A percentile compares a stretch with the other conserved stretches of the same genome.
Conservation (phyloP, 2,113 vertebrate genomes). For the Clarias magur region DNA sequence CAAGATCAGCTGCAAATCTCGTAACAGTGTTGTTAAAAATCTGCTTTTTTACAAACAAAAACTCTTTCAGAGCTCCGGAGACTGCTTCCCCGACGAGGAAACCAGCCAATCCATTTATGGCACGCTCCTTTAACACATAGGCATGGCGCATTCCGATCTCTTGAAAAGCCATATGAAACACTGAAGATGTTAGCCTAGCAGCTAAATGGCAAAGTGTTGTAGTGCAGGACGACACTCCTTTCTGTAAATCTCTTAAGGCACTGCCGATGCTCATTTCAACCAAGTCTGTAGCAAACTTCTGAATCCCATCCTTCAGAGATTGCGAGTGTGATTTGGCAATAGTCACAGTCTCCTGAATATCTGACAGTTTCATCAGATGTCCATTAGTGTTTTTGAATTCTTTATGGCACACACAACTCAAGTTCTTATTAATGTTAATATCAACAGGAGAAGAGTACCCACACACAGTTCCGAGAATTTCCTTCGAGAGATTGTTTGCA, state of each 20-base stretch:
- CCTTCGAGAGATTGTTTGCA: constrained; percentile 83
- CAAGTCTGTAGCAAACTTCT: constrained; percentile 89
- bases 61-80: constrained; percentile 86
- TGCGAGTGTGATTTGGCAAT: constrained; percentile 78
- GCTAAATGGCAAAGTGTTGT: constrained; percentile 91
- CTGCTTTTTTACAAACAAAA: constrained; percentile 89
- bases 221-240: constrained; percentile 90
- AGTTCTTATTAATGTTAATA: constrained; percentile 76
- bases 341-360: constrained; percentile 74
- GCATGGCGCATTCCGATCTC: constrained; percentile 89
- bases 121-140: constrained; percentile 84
- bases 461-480: constrained; percentile 86
- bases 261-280: constrained; percentile 93
- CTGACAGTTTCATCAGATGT: constrained; percentile 76
- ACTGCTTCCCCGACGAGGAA: constrained; percentile 91
- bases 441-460: constrained; percentile 73
- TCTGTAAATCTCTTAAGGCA: constrained; percentile 92
- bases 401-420: constrained; percentile 78
- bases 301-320: constrained; percentile 87
- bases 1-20: constrained; percentile 88
- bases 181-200: constrained; percentile 86
- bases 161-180: constrained; percentile 96
- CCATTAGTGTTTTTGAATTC: constrained; percentile 73
- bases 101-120: constrained; percentile 85
- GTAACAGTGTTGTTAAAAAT: constrained; percentile 88